Evolutionary conservation across 37 sponge, comb jelly and placozoan species (phyloP).

Genomic region (Ianthella basta): DNA sequence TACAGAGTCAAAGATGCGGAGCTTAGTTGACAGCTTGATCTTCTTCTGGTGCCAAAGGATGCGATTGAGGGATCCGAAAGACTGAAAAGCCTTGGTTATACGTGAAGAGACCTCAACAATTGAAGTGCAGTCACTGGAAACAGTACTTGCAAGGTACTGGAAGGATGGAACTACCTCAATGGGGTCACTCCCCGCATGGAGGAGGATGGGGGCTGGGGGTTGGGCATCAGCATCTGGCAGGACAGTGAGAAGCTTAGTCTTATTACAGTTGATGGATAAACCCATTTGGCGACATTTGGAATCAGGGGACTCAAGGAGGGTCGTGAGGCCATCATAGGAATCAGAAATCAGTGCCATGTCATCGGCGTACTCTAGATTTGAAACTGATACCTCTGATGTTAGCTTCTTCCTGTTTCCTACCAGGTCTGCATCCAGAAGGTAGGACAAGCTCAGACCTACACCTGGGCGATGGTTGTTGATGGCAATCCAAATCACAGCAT

Average conservation of each 20-base stretch:
- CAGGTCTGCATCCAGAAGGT: background rate
- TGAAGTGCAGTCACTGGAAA: background rate
- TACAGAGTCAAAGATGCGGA: background rate
- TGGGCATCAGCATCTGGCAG: background rate
- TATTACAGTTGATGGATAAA: background rate
- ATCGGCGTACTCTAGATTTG: background rate
- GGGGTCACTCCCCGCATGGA: background rate
- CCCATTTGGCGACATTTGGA: background rate
- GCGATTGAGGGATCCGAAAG: background rate
- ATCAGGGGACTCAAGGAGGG: background rate
- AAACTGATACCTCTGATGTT: background rate
- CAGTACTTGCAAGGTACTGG: slow-evolving; percentile 2
- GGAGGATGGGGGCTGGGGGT: background rate
- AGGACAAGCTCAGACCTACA: background rate
- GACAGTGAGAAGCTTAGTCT: background rate
- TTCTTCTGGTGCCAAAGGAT: background rate
- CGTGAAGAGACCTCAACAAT: background rate
- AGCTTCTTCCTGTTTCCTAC: background rate
- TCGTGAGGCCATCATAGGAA: background rate
- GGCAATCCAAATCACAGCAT: no score
- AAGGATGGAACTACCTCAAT: background rate
- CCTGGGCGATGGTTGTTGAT: background rate
- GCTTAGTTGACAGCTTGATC: background rate
- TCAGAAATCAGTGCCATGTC: background rate
- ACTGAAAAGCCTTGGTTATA: background rate